Conservation (phyloP, 2,888 invertebrate species). For the Lumbricus terrestris region DNA sequence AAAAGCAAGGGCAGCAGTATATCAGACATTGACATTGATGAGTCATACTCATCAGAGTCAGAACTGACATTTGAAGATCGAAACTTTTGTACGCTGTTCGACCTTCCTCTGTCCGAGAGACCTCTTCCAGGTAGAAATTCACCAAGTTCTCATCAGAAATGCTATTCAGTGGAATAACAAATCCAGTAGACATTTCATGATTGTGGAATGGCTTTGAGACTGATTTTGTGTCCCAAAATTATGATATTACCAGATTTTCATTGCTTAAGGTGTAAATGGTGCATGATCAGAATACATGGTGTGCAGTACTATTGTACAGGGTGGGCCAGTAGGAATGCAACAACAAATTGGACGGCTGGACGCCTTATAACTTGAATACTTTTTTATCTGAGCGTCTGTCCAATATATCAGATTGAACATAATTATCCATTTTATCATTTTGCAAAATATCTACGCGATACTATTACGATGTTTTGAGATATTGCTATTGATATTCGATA, state of each 20-base stretch:
- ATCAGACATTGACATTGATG: neutral
- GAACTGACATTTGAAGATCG: constrained; percentile 42
- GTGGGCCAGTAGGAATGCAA: no score
- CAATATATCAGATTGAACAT: no score
- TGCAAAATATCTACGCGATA: no score
- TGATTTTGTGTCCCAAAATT: neutral
- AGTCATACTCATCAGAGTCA: neutral
- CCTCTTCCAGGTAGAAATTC: neutral
- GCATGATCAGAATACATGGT: neutral
- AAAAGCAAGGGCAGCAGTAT: neutral
- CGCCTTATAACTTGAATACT: no score
- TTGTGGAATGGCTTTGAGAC: neutral
- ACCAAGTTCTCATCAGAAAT: neutral
- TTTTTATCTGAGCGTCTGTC: no score
- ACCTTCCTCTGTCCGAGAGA: constrained; percentile 44
- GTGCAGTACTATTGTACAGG: no score
- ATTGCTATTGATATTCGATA: no score
- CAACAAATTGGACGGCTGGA: no score
- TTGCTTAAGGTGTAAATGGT: neutral
- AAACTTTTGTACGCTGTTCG: constrained; percentile 53
- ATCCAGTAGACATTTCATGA: neutral
- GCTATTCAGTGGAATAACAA: neutral
- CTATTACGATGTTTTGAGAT: no score
- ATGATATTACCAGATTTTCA: neutral
- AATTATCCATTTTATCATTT: no score